These are phyloP conservation scores for Drosophila ochracea DNA, from an alignment of 2,888 invertebrate genomes.

Conservation along the genomic window DNA sequence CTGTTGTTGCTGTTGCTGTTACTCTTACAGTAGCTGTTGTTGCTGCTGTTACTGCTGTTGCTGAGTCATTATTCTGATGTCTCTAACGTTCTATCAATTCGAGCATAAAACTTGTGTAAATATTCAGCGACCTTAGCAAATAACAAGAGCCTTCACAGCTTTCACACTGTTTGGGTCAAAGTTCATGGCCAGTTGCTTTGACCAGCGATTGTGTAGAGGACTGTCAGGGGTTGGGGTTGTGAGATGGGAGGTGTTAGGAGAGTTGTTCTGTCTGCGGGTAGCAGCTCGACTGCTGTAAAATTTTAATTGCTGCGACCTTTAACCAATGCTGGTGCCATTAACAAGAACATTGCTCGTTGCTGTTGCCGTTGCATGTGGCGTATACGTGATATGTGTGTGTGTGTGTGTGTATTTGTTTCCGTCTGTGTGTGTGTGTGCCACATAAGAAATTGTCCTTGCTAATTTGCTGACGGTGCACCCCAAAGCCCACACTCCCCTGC, in stretches of 20 bases:
- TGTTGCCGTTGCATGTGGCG: slow-evolving; percentile 41
- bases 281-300: slow-evolving; percentile 57
- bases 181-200: slow-evolving; percentile 63
- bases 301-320: slow-evolving; percentile 66
- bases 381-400: slow-evolving; percentile 31
- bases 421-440: slow-evolving; percentile 1
- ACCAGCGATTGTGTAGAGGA: slow-evolving; percentile 42
- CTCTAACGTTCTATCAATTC: slow-evolving; percentile 25
- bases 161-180: slow-evolving; percentile 12
- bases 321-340: slow-evolving; percentile 39
- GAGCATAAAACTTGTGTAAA: slow-evolving; percentile 43
- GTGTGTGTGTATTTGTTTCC: neutral
- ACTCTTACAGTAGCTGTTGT: neutral
- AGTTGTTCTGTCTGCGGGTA: neutral
- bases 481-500: neutral
- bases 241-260: neutral
- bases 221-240: no score
- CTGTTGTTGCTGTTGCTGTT: neutral
- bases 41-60: neutral
- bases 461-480: slow-evolving; percentile 47
- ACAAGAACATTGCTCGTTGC: slow-evolving; percentile 27
- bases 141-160: slow-evolving; percentile 11
- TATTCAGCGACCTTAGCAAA: slow-evolving; percentile 30
- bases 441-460: slow-evolving; percentile 59
- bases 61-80: slow-evolving; percentile 20